Evolutionary conservation across 2,888 invertebrate species (phyloP).

Genomic region (Bhutanitis thaidina): DNA sequence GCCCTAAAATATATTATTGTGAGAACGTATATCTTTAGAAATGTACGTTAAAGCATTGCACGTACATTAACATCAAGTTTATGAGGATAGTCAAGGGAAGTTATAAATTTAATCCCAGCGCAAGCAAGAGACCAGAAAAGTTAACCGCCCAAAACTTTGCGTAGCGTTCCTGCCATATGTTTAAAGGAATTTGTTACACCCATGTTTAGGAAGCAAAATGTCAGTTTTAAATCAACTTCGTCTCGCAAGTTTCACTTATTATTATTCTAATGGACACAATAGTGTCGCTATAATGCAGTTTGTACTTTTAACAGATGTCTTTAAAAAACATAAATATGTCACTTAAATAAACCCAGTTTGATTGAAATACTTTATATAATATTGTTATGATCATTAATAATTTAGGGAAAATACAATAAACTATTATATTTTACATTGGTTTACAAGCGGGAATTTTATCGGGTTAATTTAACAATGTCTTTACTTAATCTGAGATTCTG

Average conservation of each 20-base stretch:
- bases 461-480: too few species aligned
- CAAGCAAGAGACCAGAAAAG: conserved; percentile 65
- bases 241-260: conserved; percentile 1
- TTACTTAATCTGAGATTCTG: too few species aligned
- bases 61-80: conserved; percentile 62
- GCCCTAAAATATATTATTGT: too few species aligned
- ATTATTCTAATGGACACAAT: background rate
- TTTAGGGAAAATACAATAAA: too few species aligned
- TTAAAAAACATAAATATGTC: too few species aligned
- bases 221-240: conserved; percentile 16
- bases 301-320: too few species aligned
- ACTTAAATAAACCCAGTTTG: too few species aligned
- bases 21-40: background rate
- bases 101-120: conserved; percentile 69
- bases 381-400: too few species aligned
- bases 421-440: too few species aligned
- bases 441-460: too few species aligned
- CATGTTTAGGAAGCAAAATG: conserved; percentile 18
- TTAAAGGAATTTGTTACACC: conserved; percentile 24
- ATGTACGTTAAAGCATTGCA: conserved; percentile 2
- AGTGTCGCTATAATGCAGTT: background rate
- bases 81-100: conserved; percentile 61
- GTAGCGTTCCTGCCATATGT: conserved; percentile 32
- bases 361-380: too few species aligned
- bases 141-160: conserved; percentile 61